Percentiles rank a stretch among this genome's conserved stretches.
Evolutionary conservation across 2,888 invertebrate species (phyloP).

Genomic region (Salticus scenicus): DNA sequence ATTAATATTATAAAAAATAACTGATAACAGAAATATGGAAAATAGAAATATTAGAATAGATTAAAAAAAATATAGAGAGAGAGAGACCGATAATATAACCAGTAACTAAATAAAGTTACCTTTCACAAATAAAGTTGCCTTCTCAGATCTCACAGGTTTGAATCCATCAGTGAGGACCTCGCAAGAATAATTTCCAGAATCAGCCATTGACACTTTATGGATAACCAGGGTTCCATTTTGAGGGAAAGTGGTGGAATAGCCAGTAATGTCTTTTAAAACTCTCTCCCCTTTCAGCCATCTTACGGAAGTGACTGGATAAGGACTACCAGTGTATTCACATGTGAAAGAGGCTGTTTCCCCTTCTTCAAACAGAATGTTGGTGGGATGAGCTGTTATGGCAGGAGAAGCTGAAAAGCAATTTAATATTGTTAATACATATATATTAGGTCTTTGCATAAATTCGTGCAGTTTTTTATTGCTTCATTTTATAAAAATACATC

Average conservation of each 20-base stretch:
- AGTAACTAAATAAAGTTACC: slow-evolving; percentile 76
- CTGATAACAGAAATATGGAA: no score
- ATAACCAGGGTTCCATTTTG: slow-evolving; percentile 79
- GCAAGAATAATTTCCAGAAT: slow-evolving; percentile 83
- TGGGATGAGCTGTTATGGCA: slow-evolving; percentile 79
- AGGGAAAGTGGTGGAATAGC: slow-evolving; percentile 73
- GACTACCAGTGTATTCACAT: slow-evolving; percentile 79
- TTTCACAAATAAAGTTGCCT: slow-evolving; percentile 80
- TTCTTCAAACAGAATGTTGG: slow-evolving; percentile 81
- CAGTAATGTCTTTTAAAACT: slow-evolving; percentile 75
- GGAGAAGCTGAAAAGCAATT: slow-evolving; percentile 79
- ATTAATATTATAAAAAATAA: no score
- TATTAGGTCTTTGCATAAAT: no score
- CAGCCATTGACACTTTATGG: slow-evolving; percentile 78
- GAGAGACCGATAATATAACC: no score
- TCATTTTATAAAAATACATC: no score
- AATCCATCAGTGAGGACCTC: slow-evolving; percentile 82
- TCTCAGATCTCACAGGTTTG: slow-evolving; percentile 79
- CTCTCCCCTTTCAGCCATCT: slow-evolving; percentile 84
- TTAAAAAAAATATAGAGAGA: no score
- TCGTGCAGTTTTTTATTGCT: no score
- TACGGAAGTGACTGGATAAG: slow-evolving; percentile 80
- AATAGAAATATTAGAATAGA: no score
- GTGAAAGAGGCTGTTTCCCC: slow-evolving; percentile 81
- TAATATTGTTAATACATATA: background rate